Percentiles rank a stretch among this genome's conserved stretches.
These are phyloP conservation scores for Drosophila insularis DNA, from an alignment of 1,140 invertebrate species.

Conservation along the genomic window DNA sequence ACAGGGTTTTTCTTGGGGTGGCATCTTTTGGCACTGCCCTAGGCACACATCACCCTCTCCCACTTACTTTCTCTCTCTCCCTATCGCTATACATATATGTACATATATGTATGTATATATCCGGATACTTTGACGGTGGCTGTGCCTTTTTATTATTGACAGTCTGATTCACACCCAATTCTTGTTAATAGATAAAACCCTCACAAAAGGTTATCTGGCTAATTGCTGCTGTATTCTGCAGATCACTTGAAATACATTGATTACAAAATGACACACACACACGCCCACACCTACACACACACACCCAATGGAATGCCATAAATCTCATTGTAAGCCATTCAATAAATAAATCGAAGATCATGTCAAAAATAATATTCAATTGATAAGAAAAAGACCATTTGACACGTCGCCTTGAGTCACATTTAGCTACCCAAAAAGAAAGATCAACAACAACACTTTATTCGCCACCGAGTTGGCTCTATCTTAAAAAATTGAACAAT, in stretches of 20 bases:
- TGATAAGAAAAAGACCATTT: background rate
- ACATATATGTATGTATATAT: too few species aligned
- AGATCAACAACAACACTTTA: too few species aligned
- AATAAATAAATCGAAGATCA: constrained; percentile 8
- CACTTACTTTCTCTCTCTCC: too few species aligned
- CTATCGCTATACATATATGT: background rate
- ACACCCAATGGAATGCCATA: background rate
- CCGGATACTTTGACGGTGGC: background rate
- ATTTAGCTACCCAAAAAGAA: background rate
- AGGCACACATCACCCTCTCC: too few species aligned
- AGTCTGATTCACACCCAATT: constrained; percentile 11
- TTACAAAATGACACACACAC: too few species aligned
- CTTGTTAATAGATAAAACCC: constrained; percentile 10
- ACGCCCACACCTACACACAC: too few species aligned
- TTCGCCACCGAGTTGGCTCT: background rate
- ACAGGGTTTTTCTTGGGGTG: too few species aligned
- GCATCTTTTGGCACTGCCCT: too few species aligned
- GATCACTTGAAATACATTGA: too few species aligned
- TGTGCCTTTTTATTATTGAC: background rate
- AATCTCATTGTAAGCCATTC: background rate
- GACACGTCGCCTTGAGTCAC: background rate
- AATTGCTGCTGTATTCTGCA: background rate
- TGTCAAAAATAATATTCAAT: background rate
- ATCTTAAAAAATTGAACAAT: background rate
- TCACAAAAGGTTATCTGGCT: background rate